Evolutionary conservation across 2,888 invertebrate species (phyloP).

Genomic region (Ornithoptera alexandrae): DNA sequence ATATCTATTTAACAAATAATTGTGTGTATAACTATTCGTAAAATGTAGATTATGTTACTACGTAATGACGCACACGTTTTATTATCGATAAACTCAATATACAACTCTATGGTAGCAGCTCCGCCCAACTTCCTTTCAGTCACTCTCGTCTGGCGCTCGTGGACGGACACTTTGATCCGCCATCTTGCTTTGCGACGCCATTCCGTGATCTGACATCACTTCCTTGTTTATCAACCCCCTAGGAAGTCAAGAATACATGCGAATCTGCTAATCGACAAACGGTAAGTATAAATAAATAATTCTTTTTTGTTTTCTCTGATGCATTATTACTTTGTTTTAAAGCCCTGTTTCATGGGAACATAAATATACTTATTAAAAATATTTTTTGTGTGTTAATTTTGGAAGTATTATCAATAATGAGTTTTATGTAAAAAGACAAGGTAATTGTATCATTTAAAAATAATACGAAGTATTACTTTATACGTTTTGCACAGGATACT

Average conservation of each 20-base stretch:
- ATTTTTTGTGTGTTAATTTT: background rate
- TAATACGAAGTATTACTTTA: no score
- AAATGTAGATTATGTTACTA: conserved; percentile 43
- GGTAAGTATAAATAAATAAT: conserved; percentile 18
- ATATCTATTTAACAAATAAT: no score
- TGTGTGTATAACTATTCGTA: background rate
- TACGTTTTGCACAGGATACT: no score
- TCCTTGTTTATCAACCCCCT: conserved; percentile 42
- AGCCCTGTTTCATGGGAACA: background rate
- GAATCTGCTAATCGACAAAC: background rate
- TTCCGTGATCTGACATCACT: conserved; percentile 47
- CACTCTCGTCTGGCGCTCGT: conserved; percentile 52
- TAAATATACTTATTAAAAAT: background rate
- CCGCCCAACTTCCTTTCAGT: conserved; percentile 66
- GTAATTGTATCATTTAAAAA: no score
- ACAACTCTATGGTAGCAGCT: conserved; percentile 34
- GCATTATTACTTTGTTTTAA: background rate
- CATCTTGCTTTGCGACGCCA: conserved; percentile 58
- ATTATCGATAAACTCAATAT: conserved; percentile 29
- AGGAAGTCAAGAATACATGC: conserved; percentile 9
- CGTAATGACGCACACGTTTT: conserved; percentile 5
- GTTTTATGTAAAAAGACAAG: no score
- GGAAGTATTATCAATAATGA: background rate
- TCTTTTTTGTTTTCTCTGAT: background rate
- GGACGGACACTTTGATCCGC: conserved; percentile 50